Evolutionary conservation across 2,888 invertebrate species (phyloP).

Genomic region (Lasioglossum calceatum): DNA sequence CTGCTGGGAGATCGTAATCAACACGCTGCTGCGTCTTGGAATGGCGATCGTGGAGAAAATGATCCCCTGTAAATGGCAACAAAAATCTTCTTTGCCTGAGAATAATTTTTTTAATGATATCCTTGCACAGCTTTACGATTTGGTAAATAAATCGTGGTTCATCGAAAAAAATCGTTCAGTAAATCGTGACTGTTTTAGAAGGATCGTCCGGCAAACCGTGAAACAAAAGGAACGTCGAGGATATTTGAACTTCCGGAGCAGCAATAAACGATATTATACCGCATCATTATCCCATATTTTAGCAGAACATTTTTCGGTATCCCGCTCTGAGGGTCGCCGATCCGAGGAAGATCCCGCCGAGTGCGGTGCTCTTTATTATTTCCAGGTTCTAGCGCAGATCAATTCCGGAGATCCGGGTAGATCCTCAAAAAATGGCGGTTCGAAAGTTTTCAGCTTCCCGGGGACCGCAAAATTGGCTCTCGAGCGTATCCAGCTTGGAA

Average conservation of each 20-base stretch:
- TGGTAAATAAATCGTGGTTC: too few species aligned
- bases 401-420: constrained; percentile 45
- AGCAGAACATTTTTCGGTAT: not conserved
- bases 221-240: not conserved
- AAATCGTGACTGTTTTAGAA: not conserved
- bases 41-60: not conserved
- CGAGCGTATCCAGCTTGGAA: constrained; percentile 56
- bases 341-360: not conserved
- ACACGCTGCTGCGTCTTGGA: not conserved
- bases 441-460: constrained; percentile 60
- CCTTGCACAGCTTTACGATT: too few species aligned
- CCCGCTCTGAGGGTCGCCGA: not conserved
- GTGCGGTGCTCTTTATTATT: constrained; percentile 15
- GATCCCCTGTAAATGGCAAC: not conserved
- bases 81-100: not conserved
- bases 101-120: too few species aligned
- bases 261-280: not conserved
- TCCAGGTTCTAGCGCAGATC: constrained; percentile 34
- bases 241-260: not conserved
- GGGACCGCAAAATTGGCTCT: constrained; percentile 70
- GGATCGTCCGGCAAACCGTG: not conserved
- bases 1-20: not conserved
- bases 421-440: constrained; percentile 68
- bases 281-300: not conserved
- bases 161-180: not conserved